These are phyloP conservation scores for Chrysemys picta DNA, from an alignment of 2,113 vertebrate genomes.

Conservation along the genomic window DNA sequence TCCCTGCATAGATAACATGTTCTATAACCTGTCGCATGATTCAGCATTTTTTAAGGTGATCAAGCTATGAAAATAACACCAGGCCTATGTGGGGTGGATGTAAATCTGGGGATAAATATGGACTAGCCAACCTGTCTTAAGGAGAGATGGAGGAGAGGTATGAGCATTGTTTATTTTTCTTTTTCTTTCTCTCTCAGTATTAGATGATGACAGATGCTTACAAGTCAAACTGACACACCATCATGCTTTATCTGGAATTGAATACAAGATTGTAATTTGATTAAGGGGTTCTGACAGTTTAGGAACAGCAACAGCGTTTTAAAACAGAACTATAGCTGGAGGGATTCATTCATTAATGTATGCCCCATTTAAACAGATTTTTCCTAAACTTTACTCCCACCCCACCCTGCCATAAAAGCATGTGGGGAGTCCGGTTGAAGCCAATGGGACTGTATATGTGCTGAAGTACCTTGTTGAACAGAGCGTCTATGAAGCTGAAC, in stretches of 20 bases:
- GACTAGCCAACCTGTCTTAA: not conserved
- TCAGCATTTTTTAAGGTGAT: not conserved
- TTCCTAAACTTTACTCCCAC: not conserved
- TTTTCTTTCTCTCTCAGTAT: not conserved
- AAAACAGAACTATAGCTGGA: slow-evolving; percentile 7
- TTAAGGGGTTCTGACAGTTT: slow-evolving; percentile 28
- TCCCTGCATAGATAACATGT: not conserved
- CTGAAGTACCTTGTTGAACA: not conserved
- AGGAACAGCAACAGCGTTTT: not conserved
- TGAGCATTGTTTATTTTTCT: not conserved
- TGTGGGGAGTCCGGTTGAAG: not conserved
- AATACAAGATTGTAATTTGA: slow-evolving; percentile 35
- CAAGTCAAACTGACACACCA: not conserved
- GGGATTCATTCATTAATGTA: slow-evolving; percentile 24
- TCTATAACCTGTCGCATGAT: not conserved
- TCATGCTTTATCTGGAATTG: not conserved
- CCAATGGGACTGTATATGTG: not conserved
- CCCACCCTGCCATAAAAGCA: not conserved
- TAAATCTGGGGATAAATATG: not conserved
- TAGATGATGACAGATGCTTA: not conserved
- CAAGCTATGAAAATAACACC: not conserved
- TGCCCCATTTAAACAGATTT: not conserved
- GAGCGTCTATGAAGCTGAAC: slow-evolving; percentile 12
- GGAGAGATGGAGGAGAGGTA: not conserved
- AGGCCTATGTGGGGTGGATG: not conserved